Conservation (phyloP, 1,140 invertebrate species). For the Apis florea region DNA sequence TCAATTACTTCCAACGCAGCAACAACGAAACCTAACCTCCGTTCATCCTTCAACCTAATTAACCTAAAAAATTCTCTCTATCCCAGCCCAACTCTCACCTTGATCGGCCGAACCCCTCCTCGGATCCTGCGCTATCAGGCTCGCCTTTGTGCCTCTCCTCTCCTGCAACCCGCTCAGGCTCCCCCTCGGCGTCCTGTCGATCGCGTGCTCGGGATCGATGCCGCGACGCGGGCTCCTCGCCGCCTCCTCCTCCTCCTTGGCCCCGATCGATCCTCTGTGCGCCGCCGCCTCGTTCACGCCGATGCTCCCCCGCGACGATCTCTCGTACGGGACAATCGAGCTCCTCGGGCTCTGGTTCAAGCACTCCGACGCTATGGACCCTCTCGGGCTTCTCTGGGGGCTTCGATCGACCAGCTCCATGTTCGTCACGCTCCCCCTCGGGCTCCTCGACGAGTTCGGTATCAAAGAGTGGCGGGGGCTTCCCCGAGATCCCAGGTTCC, state of each 20-base stretch:
- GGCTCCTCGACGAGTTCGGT: conserved; percentile 80
- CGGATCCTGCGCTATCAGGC: conserved; percentile 83
- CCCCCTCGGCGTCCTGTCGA: conserved; percentile 80
- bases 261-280: conserved; percentile 80
- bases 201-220: conserved; percentile 75
- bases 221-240: conserved; percentile 84
- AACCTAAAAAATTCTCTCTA: too few species aligned
- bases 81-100: conserved; percentile 62
- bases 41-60: too few species aligned
- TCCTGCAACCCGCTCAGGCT: conserved; percentile 79
- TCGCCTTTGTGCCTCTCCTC: conserved; percentile 81
- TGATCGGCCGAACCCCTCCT: conserved; percentile 83
- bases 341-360: conserved; percentile 82
- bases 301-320: conserved; percentile 83
- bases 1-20: too few species aligned
- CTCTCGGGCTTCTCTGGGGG: conserved; percentile 81
- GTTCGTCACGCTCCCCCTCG: conserved; percentile 79
- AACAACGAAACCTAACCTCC: too few species aligned
- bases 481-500: conserved; percentile 62
- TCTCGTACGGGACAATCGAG: conserved; percentile 80
- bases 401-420: conserved; percentile 65
- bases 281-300: conserved; percentile 70
- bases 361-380: conserved; percentile 81
- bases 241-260: conserved; percentile 76
- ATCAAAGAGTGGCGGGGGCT: conserved; percentile 83